Base-by-base conservation (phyloP, 2,113 vertebrate genomes). In the Cyprinus carpio region DNA sequence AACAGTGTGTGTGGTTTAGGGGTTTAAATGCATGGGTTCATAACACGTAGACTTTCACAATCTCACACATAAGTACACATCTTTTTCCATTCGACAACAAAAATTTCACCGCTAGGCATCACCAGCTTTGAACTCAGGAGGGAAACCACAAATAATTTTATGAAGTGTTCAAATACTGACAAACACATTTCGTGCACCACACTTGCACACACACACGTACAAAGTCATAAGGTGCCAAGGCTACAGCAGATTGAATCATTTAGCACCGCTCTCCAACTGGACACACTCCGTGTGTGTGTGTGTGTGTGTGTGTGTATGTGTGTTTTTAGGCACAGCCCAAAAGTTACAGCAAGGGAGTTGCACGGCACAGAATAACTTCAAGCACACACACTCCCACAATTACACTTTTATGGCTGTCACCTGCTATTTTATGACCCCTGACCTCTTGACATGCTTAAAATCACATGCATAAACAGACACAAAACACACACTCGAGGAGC, bases 121-220 rank as follows among this genome's bases (percentile, higher is more conserved):
- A 75, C 81, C 90, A 54, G 65, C 92, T 94, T 93, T 94, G 92
- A 93, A 93, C 91, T 93, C 86, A 54, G 88, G 88, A 89, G 90
- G 79, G 87, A 85, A 91, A 87, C 88, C 90, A 86, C 91, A 92
- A 92, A 93, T 93, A 58, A 88, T 92, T 93, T 93, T 93, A 95
- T 94, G 92, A 94, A 93, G 91, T 94, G 90, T 88, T 90, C 89
- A 89, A 88, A 91, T 87, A 87, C 80, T 75, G 85, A 90, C 87
- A 77, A 76, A 83, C 89, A 87, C 81, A 83, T 85, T 56, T 23
- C 25, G 4, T 81, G 37, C 60, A 71, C 37, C 75, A 11, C 83
- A 49, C 85, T 40, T 25, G 34, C 84, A 23, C 77, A n/a, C 82
- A 54, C 62, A 60, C 81, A 77, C 76, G 69, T 58, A 83, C 74